phyloP scores from a whole-genome alignment of 2,888 invertebrate genomes.

The Hypomecis atomaria region DNA sequence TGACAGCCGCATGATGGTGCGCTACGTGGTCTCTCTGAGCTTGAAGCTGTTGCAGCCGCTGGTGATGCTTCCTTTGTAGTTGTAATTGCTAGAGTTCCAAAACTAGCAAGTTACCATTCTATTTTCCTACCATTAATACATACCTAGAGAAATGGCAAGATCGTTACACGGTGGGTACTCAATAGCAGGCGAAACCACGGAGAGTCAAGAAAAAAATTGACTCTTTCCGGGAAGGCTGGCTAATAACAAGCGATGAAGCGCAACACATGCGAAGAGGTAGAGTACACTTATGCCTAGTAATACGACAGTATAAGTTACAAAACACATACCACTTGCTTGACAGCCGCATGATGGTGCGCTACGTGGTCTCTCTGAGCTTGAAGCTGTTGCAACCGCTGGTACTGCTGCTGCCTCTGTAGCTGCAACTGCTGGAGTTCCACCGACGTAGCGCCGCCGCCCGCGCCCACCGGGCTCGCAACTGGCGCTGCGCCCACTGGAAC shows the following conservation, averaged over 20 bases:
- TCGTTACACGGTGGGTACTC: too few species aligned
- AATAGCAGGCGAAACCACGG: too few species aligned
- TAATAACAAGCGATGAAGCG: too few species aligned
- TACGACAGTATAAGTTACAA: conserved; percentile 9
- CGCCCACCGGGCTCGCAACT: conserved; percentile 52
- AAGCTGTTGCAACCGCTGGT: conserved; percentile 86
- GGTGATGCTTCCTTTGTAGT: conserved; percentile 86
- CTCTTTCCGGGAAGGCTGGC: too few species aligned
- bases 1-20: conserved; percentile 72
- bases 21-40: conserved; percentile 84
- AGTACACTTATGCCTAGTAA: too few species aligned
- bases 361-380: conserved; percentile 85
- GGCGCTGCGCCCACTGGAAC: conserved; percentile 35
- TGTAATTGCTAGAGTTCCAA: conserved; percentile 74
- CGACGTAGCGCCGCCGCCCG: conserved; percentile 50
- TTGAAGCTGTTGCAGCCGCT: conserved; percentile 86
- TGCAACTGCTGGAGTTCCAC: conserved; percentile 74
- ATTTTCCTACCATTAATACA: too few species aligned
- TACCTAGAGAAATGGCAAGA: too few species aligned
- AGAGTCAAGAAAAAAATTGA: too few species aligned
- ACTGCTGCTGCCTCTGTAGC: conserved; percentile 86
- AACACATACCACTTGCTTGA: conserved; percentile 65
- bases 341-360: conserved; percentile 72
- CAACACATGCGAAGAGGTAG: too few species aligned
- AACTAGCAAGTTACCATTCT: too few species aligned